phyloP scores from a whole-genome alignment of 2,888 invertebrate genomes.

The Venusia cambrica region DNA sequence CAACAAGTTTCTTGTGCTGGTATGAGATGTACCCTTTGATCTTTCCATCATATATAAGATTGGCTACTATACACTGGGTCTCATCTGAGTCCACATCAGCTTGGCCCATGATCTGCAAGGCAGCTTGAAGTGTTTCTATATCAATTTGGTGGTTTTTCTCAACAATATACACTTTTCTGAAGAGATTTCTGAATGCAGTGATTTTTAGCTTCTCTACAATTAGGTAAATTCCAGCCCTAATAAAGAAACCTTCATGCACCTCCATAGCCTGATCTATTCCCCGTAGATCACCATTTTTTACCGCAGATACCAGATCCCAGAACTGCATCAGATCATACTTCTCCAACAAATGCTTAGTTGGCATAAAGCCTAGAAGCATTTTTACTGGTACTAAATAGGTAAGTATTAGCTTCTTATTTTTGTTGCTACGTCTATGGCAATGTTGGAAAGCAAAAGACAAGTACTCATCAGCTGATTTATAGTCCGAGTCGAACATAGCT shows the following conservation, averaged over 20 bases:
- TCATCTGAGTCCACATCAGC: conserved; percentile 95
- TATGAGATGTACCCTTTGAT: conserved; percentile 99
- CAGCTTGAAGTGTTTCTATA: conserved; percentile 90
- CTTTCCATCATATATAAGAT: conserved; percentile 97
- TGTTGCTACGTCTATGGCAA: conserved; percentile 89
- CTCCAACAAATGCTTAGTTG: conserved; percentile 88
- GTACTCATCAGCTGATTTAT: conserved; percentile 94
- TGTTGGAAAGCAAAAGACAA: conserved; percentile 95
- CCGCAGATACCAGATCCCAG: conserved; percentile 92
- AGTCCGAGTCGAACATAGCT: conserved; percentile 99
- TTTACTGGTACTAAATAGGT: conserved; percentile 98
- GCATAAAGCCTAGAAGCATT: conserved; percentile 98
- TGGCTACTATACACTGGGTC: conserved; percentile 97
- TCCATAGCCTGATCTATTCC: conserved; percentile 92
- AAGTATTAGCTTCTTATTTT: conserved; percentile 95
- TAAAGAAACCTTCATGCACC: conserved; percentile 94
- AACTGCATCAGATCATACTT: conserved; percentile 96
- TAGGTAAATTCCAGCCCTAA: conserved; percentile 97
- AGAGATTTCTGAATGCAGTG: conserved; percentile 96
- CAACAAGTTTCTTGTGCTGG: conserved; percentile 97
- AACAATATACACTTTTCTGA: conserved; percentile 92
- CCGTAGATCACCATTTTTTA: conserved; percentile 93
- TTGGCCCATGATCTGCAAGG: conserved; percentile 89
- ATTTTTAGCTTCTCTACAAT: conserved; percentile 98
- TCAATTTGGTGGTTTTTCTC: conserved; percentile 93